Percentiles rank a stretch among this genome's conserved stretches.
phyloP scores from a whole-genome alignment of 2,888 invertebrate genomes.

The Mythimna vitellina region DNA sequence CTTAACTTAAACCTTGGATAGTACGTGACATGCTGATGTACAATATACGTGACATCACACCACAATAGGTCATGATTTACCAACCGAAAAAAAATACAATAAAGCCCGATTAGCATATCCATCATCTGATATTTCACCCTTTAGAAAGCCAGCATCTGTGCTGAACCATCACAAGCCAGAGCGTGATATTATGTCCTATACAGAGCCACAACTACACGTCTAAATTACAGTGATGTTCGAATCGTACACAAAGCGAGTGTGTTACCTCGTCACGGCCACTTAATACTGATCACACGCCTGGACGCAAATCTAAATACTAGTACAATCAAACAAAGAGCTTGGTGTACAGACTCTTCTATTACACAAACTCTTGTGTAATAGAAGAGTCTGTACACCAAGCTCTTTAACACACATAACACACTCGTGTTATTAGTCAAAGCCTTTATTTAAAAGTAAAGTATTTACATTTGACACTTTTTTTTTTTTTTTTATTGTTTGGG shows the following conservation, averaged over 20 bases:
- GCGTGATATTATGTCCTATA: constrained; percentile 7
- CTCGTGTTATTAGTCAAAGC: too few relatives aligned
- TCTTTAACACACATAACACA: too few relatives aligned
- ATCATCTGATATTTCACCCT: neutral
- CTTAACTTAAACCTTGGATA: too few relatives aligned
- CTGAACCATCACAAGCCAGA: neutral
- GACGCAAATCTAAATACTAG: constrained; percentile 46
- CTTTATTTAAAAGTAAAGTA: neutral
- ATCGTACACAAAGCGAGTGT: constrained; percentile 42
- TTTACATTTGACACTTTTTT: too few relatives aligned
- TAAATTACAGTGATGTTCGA: constrained; percentile 34
- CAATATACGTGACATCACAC: too few relatives aligned
- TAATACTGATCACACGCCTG: constrained; percentile 40
- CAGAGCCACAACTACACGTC: constrained; percentile 15
- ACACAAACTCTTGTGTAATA: too few relatives aligned
- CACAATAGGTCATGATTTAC: too few relatives aligned
- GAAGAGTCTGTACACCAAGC: too few relatives aligned
- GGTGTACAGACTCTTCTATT: neutral
- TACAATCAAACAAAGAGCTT: constrained; percentile 4
- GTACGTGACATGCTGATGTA: too few relatives aligned
- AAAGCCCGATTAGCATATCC: neutral
- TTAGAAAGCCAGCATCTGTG: neutral
- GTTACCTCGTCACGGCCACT: constrained; percentile 41
- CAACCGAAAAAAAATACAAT: too few relatives aligned
- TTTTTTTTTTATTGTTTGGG: too few relatives aligned